Evolutionary conservation across 2,888 invertebrate genomes (phyloP).

Genomic region (Galerucella nymphaeae): DNA sequence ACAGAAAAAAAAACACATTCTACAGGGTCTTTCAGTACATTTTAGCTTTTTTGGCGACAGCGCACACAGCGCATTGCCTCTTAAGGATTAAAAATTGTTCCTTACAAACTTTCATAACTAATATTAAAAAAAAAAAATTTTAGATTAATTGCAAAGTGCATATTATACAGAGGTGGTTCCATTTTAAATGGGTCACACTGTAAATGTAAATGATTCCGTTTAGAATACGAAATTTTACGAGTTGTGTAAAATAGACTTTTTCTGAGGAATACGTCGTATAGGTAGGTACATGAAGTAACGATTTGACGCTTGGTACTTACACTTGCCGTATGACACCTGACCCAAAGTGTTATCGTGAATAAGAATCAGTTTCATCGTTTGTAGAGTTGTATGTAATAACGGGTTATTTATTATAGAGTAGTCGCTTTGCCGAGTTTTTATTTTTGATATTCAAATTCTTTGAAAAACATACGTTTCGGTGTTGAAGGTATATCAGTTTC

Average conservation of each 20-base stretch:
- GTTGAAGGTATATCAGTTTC: background rate
- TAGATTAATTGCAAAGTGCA: too few relatives aligned
- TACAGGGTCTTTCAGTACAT: too few relatives aligned
- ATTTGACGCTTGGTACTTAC: background rate
- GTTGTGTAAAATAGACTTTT: background rate
- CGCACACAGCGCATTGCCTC: too few relatives aligned
- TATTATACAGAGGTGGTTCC: too few relatives aligned
- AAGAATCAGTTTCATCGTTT: background rate
- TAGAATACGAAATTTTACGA: background rate
- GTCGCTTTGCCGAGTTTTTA: background rate
- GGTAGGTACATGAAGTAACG: background rate
- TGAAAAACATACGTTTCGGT: background rate
- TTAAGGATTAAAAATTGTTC: too few relatives aligned
- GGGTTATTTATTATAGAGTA: background rate
- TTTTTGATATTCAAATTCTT: background rate
- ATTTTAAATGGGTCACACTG: too few relatives aligned
- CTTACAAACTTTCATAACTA: too few relatives aligned
- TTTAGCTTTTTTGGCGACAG: too few relatives aligned
- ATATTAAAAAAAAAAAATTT: too few relatives aligned
- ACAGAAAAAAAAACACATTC: too few relatives aligned
- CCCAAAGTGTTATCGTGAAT: conserved; percentile 1
- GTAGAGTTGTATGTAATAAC: background rate
- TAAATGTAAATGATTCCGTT: background rate
- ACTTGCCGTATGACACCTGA: background rate
- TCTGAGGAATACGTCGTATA: background rate